These are phyloP conservation scores for Ailurus styani DNA, from an alignment of 2,113 vertebrate genomes.

Conservation along the genomic window DNA sequence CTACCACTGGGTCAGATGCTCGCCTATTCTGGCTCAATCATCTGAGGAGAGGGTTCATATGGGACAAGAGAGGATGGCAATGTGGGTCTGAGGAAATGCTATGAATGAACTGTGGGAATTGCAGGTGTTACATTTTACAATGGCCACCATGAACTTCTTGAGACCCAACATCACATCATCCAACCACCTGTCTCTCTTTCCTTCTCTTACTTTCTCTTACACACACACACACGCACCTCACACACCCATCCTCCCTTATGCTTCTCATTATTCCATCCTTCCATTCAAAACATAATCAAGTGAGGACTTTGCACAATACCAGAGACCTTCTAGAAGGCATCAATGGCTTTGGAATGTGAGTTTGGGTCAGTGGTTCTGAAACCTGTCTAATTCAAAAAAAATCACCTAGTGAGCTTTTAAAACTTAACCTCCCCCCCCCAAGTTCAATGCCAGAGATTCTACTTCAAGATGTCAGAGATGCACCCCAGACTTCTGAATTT, in stretches of 20 bases:
- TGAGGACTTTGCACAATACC: background rate
- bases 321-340: background rate
- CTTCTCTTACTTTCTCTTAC: too few relatives aligned
- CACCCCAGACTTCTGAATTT: background rate
- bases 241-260: background rate
- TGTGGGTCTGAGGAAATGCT: constrained; percentile 26
- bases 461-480: background rate
- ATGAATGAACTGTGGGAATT: background rate
- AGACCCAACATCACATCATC: background rate
- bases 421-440: background rate
- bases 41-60: background rate
- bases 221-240: background rate
- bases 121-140: constrained; percentile 39
- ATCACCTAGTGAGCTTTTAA: background rate
- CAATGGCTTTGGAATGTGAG: background rate
- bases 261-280: constrained; percentile 2
- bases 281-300: background rate
- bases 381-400: constrained; percentile 39
- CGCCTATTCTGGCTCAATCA: background rate
- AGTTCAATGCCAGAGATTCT: constrained; percentile 1
- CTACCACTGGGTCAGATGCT: background rate
- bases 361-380: constrained; percentile 1
- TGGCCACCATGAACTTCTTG: background rate
- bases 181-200: background rate
- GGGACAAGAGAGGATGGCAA: background rate